Evolutionary conservation across 2,888 invertebrate genomes (phyloP), one percentile per base, ranked within the genome.

Genomic region (Thalpophila matura): DNA sequence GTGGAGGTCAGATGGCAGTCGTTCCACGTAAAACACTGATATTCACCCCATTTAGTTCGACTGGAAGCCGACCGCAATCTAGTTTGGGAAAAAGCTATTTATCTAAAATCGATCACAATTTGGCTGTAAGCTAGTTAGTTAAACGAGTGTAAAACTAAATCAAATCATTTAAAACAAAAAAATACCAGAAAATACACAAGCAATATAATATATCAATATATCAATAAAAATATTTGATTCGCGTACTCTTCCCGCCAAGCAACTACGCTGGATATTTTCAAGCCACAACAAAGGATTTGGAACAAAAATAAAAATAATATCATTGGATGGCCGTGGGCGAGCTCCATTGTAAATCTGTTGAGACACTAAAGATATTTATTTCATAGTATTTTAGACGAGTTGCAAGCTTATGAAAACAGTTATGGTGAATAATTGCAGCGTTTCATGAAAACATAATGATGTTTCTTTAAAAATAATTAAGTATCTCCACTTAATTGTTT

Each of bases 261-360:
- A 43, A 56, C n/a, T n/a, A n/a, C 55, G 20, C 51, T 60, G 37
- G 70, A 57, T 74, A 74, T 70, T 77, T 69, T 68, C 54, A 62
- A 73, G 43, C 78, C 70, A 35, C 63, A 60, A 78, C 78, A 75
- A 75, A 70, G 75, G 70, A 74, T 62, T 77, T 61, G 40, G 53
- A 70, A 56, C 58, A 57, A 74, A 74, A 77, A 74, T 61, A 77
- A 78, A 45, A 70, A 60, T 57, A 46, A 65, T 64, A 64, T 59
- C 38, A 47, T 4, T 43, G 45, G 16, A 59, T 40, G 42, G 70
- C 78, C 70, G 56, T 50, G 59, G 75, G 75, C 75, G 61, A 70
- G 70, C 40, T 43, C 61, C 70, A 65, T 62, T 74, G 65, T 77
- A 70, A 77, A 77, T 70, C 65, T 59, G 65, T 70, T 57, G 51